Evolutionary conservation across 2,113 vertebrate genomes (phyloP).

Genomic region (Hippocampus comes): DNA sequence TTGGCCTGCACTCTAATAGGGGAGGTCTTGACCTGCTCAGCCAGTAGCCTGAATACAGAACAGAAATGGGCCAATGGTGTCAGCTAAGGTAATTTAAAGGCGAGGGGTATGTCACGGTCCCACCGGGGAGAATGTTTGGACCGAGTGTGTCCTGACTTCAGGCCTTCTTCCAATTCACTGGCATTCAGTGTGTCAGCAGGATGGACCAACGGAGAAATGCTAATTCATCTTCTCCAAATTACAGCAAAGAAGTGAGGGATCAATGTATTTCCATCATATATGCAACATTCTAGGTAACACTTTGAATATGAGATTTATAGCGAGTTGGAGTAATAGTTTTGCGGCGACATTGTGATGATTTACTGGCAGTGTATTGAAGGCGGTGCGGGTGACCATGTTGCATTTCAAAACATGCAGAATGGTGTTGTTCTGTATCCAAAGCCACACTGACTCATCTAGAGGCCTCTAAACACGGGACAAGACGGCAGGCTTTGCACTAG

Average conservation of each 20-base stretch:
- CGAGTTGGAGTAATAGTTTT: constrained; percentile 28
- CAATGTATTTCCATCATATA: constrained; percentile 45
- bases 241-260: constrained; percentile 48
- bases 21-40: constrained; percentile 64
- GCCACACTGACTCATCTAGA: constrained; percentile 48
- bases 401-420: constrained; percentile 8
- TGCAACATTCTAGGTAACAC: constrained; percentile 31
- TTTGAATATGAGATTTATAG: constrained; percentile 19
- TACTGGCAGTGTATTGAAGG: constrained; percentile 5
- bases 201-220: constrained; percentile 39
- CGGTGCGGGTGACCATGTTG: constrained; percentile 2
- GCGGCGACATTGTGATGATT: constrained; percentile 12
- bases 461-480: constrained; percentile 44
- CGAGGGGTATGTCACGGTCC: constrained; percentile 48
- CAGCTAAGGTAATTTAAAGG: constrained; percentile 69
- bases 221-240: constrained; percentile 67
- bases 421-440: constrained; percentile 50
- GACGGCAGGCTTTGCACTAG: constrained; percentile 51
- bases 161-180: constrained; percentile 48
- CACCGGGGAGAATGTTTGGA: constrained; percentile 42
- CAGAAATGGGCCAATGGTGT: constrained; percentile 53
- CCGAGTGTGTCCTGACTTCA: constrained; percentile 49
- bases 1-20: constrained; percentile 72
- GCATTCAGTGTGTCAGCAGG: constrained; percentile 59
- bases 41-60: constrained; percentile 47